Evolutionary conservation across 2,797 vertebrate species (phyloP).

Genomic region (Menidia menidia): DNA sequence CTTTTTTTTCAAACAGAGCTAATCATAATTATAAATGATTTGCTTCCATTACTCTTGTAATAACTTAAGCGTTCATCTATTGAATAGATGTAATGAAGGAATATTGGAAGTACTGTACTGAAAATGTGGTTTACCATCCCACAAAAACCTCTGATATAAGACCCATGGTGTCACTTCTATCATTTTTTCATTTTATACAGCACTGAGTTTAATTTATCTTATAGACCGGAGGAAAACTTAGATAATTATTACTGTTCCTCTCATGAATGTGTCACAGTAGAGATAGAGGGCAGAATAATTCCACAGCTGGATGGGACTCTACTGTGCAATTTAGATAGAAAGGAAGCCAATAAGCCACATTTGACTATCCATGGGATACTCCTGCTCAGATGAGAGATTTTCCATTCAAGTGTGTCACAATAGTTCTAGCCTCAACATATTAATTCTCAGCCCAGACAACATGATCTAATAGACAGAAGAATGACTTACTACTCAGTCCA

Average conservation of each 20-base stretch:
- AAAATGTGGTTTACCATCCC: neutral
- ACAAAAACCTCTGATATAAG: neutral
- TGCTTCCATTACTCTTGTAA: neutral
- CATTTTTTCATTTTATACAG: neutral
- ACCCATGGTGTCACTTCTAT: neutral
- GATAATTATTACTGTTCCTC: neutral
- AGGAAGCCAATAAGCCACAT: no score
- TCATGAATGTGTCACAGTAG: neutral
- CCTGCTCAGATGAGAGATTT: no score
- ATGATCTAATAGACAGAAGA: neutral
- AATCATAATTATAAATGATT: no score
- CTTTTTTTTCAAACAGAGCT: no score
- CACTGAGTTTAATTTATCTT: neutral
- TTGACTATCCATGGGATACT: no score
- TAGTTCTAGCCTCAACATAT: neutral
- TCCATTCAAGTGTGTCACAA: no score
- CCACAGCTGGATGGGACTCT: no score
- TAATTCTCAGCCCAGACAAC: neutral
- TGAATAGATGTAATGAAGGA: neutral
- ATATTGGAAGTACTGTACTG: neutral
- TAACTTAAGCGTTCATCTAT: neutral
- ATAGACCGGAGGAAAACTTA: neutral
- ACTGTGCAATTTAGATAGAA: no score
- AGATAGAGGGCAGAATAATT: neutral
- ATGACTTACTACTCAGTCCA: neutral